phyloP scores from a whole-genome alignment of 2,888 invertebrate genomes.

The Taenaris catops region DNA sequence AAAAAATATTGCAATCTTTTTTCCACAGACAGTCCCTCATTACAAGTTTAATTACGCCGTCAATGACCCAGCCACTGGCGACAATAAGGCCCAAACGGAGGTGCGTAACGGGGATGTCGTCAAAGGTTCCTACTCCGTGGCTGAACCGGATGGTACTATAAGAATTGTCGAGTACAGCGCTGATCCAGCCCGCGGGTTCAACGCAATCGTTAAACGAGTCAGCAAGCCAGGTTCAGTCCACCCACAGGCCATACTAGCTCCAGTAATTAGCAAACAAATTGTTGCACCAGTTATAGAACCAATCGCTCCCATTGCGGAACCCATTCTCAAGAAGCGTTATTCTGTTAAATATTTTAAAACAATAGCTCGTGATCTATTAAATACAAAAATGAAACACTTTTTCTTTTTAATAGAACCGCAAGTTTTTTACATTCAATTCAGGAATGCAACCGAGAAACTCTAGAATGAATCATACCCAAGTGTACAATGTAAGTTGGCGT shows the following conservation, averaged over 20 bases:
- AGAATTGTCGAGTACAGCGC: constrained; percentile 66
- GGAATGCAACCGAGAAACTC: no score
- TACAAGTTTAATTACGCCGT: constrained; percentile 74
- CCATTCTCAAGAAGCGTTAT: constrained; percentile 4
- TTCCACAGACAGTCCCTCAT: constrained; percentile 50
- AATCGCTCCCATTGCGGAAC: constrained; percentile 8
- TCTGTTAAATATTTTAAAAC: no score
- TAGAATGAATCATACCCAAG: no score
- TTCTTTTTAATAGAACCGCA: no score
- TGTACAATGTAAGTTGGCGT: no score
- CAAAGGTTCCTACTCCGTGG: constrained; percentile 64
- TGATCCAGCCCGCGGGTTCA: constrained; percentile 60
- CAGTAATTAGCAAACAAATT: constrained; percentile 18
- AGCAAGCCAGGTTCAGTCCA: constrained; percentile 58
- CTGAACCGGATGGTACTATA: constrained; percentile 67
- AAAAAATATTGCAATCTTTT: no score
- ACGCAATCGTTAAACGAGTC: constrained; percentile 64
- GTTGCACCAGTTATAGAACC: constrained; percentile 15
- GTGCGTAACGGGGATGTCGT: constrained; percentile 63
- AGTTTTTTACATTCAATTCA: no score
- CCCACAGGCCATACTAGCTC: constrained; percentile 36
- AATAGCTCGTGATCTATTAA: no score
- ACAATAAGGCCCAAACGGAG: constrained; percentile 66
- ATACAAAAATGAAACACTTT: no score
- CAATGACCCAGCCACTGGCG: constrained; percentile 66